Conservation (phyloP, 2,797 vertebrate genomes). For the Nothura maculosa region DNA sequence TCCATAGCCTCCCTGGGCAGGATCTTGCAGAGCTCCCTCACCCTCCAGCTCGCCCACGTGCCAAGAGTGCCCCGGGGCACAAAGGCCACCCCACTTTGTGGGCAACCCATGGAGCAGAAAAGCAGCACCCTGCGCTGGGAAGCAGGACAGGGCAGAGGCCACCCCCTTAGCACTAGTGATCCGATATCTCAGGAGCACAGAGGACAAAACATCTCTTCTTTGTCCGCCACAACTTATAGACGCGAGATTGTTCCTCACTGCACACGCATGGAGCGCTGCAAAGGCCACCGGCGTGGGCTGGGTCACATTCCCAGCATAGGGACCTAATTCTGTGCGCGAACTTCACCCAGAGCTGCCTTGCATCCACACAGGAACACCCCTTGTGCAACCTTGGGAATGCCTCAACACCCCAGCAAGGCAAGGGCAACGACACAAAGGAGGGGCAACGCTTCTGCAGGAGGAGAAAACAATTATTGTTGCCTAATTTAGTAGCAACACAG, state of each 20-base stretch:
- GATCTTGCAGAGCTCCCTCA: no score
- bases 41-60: neutral
- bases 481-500: neutral
- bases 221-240: neutral
- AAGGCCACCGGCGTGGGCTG: neutral
- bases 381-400: neutral
- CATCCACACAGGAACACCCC: fast-evolving
- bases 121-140: fast-evolving
- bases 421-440: neutral
- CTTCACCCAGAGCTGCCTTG: neutral
- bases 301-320: neutral
- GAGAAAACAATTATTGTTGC: neutral
- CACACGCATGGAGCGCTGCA: fast-evolving
- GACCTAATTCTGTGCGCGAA: neutral
- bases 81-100: neutral
- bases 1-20: no score
- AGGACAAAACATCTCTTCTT: neutral
- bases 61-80: neutral
- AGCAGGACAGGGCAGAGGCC: no score
- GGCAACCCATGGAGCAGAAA: neutral
- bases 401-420: neutral
- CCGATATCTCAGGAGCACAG: neutral
- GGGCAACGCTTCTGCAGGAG: neutral
- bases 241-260: neutral
- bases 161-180: neutral